A percentile compares a stretch with the other conserved stretches of the same genome.
Conservation (phyloP, 2,113 vertebrate genomes). For the Chionis minor region DNA sequence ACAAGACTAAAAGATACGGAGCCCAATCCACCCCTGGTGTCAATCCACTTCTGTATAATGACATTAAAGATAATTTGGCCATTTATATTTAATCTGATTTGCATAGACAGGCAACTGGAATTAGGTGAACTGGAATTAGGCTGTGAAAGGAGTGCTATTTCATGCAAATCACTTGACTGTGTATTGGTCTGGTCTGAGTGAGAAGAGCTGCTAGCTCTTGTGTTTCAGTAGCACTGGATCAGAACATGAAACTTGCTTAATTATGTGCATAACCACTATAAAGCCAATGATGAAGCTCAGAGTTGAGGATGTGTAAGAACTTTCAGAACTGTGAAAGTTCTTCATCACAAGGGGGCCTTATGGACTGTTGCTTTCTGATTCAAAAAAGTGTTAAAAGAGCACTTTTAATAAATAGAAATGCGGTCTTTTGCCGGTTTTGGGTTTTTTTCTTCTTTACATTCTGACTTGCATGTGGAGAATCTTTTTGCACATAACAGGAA, state of each 20-base stretch:
- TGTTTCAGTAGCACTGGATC: not conserved
- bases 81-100: constrained; percentile 31
- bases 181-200: not conserved
- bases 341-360: not conserved
- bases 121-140: not conserved
- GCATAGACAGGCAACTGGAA: not conserved
- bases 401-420: not conserved
- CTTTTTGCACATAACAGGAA: not conserved
- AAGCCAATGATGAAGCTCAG: not conserved
- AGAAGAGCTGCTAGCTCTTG: not conserved
- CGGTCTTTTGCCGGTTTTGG: not conserved
- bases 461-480: not conserved
- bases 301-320: not conserved
- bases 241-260: not conserved
- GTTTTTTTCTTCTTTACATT: not conserved
- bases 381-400: not conserved
- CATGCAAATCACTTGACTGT: not conserved
- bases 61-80: not conserved
- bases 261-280: not conserved
- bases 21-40: not conserved
- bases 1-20: not conserved
- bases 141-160: not conserved
- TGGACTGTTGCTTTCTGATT: not conserved
- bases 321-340: not conserved
- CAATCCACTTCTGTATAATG: not conserved